Evolutionary conservation across 2,797 vertebrate genomes (phyloP).

Genomic region (Chlorospingus flavigularis): DNA sequence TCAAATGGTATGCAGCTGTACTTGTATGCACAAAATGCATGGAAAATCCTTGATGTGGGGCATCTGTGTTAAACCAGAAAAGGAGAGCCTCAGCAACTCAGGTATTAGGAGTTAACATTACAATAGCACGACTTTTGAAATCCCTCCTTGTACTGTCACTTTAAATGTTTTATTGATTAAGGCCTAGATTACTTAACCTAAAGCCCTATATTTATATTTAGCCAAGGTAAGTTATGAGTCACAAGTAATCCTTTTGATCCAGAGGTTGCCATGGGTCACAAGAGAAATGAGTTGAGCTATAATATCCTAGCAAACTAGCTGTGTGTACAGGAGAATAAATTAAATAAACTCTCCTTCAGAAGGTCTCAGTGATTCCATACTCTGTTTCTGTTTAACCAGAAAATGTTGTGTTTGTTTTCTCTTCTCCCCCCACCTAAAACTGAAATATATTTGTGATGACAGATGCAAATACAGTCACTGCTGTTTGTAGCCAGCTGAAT

Average conservation of each 20-base stretch:
- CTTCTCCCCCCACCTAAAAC: slow-evolving; percentile 11
- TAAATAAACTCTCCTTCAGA: slow-evolving; percentile 62
- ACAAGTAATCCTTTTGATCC: slow-evolving; percentile 72
- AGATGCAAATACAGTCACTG: not conserved
- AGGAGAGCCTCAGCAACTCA: slow-evolving; percentile 13
- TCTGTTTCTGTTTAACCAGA: slow-evolving; percentile 65
- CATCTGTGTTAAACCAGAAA: slow-evolving; percentile 4
- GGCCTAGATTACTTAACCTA: slow-evolving; percentile 71
- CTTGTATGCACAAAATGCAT: not conserved
- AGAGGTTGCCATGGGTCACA: slow-evolving; percentile 65
- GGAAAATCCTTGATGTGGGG: slow-evolving; percentile 6
- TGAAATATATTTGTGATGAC: slow-evolving; percentile 31
- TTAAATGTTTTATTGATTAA: slow-evolving; percentile 73
- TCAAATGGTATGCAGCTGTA: slow-evolving; percentile 10
- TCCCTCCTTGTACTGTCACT: slow-evolving; percentile 60
- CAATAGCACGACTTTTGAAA: slow-evolving; percentile 33
- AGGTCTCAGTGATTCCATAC: not conserved
- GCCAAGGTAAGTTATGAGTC: slow-evolving; percentile 72
- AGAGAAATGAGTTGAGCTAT: slow-evolving; percentile 69
- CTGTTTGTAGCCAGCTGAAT: slow-evolving; percentile 13
- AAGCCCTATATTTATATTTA: slow-evolving; percentile 70
- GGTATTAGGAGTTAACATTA: slow-evolving; percentile 28
- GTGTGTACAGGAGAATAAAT: slow-evolving; percentile 64
- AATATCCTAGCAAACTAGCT: slow-evolving; percentile 63
- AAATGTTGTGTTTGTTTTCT: slow-evolving; percentile 48